Evolutionary conservation across 2,113 vertebrate species (phyloP).

Genomic region (Campylomormyrus tamandua): DNA sequence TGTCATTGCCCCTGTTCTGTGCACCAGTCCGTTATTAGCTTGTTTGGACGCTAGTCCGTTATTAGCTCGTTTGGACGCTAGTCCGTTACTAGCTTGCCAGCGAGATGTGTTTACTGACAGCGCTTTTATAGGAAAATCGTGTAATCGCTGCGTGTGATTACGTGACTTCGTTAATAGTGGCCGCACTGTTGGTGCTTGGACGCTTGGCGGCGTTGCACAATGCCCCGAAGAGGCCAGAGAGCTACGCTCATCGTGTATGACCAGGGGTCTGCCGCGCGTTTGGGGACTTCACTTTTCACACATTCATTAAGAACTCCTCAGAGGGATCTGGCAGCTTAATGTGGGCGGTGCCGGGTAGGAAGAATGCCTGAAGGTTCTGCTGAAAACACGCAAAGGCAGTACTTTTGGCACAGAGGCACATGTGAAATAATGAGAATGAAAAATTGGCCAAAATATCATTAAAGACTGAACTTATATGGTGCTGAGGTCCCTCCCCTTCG

Average conservation of each 20-base stretch:
- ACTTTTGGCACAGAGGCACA: constrained; percentile 24
- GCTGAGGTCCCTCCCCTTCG: constrained; percentile 34
- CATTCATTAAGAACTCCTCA: constrained; percentile 22
- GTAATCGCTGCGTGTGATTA: constrained; percentile 31
- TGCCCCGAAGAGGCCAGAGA: constrained; percentile 39
- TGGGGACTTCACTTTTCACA: constrained; percentile 41
- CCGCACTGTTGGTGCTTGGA: constrained; percentile 25
- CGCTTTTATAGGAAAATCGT: constrained; percentile 27
- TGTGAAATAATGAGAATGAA: constrained; percentile 31
- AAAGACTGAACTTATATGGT: constrained; percentile 35
- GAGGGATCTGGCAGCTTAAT: constrained; percentile 5
- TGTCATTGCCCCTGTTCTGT: background rate
- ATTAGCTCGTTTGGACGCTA: constrained; percentile 13
- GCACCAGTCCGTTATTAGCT: constrained; percentile 1
- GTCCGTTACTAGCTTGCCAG: constrained; percentile 5
- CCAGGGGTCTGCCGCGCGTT: constrained; percentile 29
- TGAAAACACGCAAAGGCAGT: constrained; percentile 18
- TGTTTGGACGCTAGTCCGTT: constrained; percentile 8
- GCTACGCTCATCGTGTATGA: constrained; percentile 39
- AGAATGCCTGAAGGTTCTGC: constrained; percentile 32
- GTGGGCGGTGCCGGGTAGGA: constrained; percentile 28
- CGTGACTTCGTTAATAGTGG: constrained; percentile 28
- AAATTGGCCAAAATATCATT: constrained; percentile 38
- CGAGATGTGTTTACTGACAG: constrained; percentile 33
- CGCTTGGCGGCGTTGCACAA: constrained; percentile 29